Evolutionary conservation across 2,113 vertebrate species (phyloP).

Genomic region (Mormyrus iriodes): DNA sequence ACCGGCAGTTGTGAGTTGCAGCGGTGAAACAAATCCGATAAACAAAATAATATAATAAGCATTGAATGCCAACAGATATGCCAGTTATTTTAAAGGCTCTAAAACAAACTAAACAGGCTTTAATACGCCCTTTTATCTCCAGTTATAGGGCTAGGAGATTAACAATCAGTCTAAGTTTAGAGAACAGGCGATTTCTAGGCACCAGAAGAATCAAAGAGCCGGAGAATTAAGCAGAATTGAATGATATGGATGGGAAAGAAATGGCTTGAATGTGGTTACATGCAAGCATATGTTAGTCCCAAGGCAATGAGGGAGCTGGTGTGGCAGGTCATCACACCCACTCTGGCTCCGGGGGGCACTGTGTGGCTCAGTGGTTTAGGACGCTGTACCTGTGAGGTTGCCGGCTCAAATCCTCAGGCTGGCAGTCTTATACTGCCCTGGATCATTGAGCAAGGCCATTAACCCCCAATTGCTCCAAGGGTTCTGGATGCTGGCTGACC

Average conservation of each 20-base stretch:
- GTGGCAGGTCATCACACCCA: not conserved
- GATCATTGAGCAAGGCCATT: not conserved
- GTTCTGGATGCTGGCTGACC: not conserved
- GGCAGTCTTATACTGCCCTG: not conserved
- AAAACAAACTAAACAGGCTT: slow-evolving; percentile 48
- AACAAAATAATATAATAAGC: not conserved
- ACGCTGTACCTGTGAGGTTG: not conserved
- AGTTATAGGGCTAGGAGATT: slow-evolving; percentile 16
- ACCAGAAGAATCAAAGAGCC: not conserved
- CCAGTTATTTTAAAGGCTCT: not conserved
- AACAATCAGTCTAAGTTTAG: slow-evolving; percentile 47
- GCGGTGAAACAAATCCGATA: not conserved
- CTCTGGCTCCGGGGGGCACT: not conserved
- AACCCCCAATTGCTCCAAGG: not conserved
- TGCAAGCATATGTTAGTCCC: not conserved
- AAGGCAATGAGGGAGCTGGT: not conserved
- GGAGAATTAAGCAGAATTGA: slow-evolving; percentile 12
- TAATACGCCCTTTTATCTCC: slow-evolving; percentile 38
- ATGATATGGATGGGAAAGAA: slow-evolving; percentile 1
- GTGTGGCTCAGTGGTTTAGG: not conserved
- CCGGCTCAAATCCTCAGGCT: not conserved
- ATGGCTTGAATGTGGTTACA: not conserved
- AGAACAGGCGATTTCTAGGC: slow-evolving; percentile 7
- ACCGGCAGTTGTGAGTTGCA: not conserved
- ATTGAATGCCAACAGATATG: not conserved